Evolutionary conservation across 2,888 invertebrate species (phyloP).

Genomic region (Pandemis heparana): DNA sequence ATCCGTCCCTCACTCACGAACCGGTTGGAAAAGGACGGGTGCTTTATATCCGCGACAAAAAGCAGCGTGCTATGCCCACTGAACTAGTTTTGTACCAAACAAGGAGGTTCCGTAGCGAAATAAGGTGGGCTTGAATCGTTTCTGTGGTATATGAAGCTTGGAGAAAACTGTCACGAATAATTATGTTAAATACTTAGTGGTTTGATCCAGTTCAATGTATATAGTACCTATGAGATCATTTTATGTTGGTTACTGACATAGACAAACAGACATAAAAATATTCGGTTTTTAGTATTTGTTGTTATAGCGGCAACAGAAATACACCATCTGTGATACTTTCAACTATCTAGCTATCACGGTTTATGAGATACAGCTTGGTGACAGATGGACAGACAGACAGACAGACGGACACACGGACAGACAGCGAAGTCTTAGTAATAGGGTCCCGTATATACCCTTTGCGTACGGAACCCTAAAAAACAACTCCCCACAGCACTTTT

Average conservation of each 20-base stretch:
- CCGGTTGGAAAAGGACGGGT: neutral
- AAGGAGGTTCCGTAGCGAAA: constrained; percentile 18
- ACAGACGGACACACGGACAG: too few species aligned
- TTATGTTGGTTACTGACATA: too few species aligned
- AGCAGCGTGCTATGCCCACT: neutral
- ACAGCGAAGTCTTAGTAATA: too few species aligned
- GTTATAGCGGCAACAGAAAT: too few species aligned
- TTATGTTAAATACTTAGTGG: neutral
- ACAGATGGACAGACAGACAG: too few species aligned
- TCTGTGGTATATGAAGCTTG: constrained; percentile 25
- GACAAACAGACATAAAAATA: too few species aligned
- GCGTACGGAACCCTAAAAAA: neutral
- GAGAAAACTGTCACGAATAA: constrained; percentile 28
- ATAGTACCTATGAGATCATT: too few species aligned
- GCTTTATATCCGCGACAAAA: neutral
- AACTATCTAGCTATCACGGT: too few species aligned
- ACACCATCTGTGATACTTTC: too few species aligned
- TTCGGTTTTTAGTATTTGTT: too few species aligned
- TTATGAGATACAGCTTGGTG: too few species aligned
- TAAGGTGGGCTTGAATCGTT: constrained; percentile 30
- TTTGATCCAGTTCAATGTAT: constrained; percentile 1
- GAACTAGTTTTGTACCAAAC: constrained; percentile 21
- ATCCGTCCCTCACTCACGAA: neutral
- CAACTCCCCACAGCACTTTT: constrained; percentile 13
- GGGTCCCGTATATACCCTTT: too few species aligned